Evolutionary conservation across 2,888 invertebrate species (phyloP), one percentile per base, ranked within the genome.

Genomic region (Phasia obesa): DNA sequence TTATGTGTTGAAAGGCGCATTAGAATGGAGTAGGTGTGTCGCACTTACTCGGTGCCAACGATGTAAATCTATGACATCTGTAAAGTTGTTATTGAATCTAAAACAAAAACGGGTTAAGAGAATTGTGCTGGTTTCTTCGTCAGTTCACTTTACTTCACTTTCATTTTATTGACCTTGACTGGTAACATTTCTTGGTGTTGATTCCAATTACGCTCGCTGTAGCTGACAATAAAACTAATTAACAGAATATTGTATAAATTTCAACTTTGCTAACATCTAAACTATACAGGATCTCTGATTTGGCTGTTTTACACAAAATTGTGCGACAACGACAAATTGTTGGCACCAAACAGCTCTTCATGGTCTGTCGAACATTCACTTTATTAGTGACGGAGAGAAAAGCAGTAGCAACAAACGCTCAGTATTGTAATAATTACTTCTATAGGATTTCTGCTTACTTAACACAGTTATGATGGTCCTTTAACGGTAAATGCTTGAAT

Each of bases 401-500:
- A n/a, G 51, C 17, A 31, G 19, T 1, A 53, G 42, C n/a, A 73
- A 4, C n/a, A n/a, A 13, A 38, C 11, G 11, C 38, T 17, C 19
- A 44, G 31, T 15, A 69, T 53, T 25, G 31, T 55, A 35, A 44
- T 62, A 44, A 64, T 47, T 44, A 15, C 15, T 70, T 71, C 44
- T 47, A 71, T 47, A 73, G 74, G 81, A 83, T 85, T 84, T n/a
- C n/a, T 84, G 78, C 85, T 76, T 76, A 83, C 78, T 73, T 73
- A 81, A 81, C 80, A 79, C 76, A 49, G 57, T 85, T 84, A 77
- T 74, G 75, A 65, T 75, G 77, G 77, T 80, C 76, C 53, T 74
- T 59, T 47, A 57, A 49, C 19, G 5, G 60, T 62, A n/a, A 62
- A 47, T 47, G 67, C 67, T 80, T 15, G 53, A 65, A 25, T 35